phyloP scores from a whole-genome alignment of 2,113 vertebrate genomes.

The Capreolus pygargus region DNA sequence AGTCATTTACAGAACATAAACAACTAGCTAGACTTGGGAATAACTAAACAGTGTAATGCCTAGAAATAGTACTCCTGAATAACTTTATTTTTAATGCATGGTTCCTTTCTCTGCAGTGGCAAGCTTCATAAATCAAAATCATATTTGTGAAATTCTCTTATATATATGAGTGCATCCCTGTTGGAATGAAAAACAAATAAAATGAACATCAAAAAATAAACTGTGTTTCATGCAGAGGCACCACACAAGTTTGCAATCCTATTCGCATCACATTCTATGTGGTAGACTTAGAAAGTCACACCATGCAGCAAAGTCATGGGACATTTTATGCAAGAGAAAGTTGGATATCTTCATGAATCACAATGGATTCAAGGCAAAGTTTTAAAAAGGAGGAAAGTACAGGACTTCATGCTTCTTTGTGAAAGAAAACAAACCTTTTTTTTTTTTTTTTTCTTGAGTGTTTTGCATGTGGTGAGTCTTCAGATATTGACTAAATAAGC shows the following conservation, averaged over 20 bases:
- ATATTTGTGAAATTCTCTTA: neutral
- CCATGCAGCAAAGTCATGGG: neutral
- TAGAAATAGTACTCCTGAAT: neutral
- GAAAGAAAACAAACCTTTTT: neutral
- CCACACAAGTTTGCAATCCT: neutral
- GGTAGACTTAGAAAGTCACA: neutral
- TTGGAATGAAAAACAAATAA: neutral
- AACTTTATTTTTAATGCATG: neutral
- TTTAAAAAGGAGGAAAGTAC: neutral
- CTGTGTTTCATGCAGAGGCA: neutral
- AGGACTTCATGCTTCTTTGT: neutral
- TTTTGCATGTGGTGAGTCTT: neutral
- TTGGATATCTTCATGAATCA: neutral
- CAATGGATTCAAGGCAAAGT: neutral
- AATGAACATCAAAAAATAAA: neutral
- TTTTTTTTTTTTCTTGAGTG: neutral
- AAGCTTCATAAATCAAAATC: neutral
- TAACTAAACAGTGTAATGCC: neutral
- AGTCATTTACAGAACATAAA: neutral
- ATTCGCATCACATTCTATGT: neutral
- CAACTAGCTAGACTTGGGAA: neutral
- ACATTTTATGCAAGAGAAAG: neutral
- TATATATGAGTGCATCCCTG: neutral
- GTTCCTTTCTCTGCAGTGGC: neutral
- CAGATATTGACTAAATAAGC: neutral